These are phyloP conservation scores for Platalea minor DNA, from an alignment of 2,797 vertebrate species.

Conservation along the genomic window DNA sequence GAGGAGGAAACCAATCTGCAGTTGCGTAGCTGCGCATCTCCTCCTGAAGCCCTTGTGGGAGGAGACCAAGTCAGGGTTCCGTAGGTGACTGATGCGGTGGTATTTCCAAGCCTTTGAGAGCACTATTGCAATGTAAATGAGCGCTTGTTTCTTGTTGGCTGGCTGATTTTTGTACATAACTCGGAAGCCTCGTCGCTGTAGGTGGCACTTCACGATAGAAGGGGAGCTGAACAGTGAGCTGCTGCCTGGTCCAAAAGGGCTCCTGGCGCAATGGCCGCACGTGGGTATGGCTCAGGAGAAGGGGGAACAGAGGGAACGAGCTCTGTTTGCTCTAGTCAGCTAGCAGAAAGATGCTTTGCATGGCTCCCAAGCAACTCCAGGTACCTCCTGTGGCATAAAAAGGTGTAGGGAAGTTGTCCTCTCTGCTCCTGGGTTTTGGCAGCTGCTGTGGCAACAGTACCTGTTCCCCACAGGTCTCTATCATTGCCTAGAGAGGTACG, in stretches of 20 bases:
- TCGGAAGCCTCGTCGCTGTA: neutral
- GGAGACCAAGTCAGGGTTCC: neutral
- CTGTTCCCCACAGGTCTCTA: neutral
- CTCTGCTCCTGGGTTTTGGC: neutral
- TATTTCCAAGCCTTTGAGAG: neutral
- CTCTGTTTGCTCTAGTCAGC: neutral
- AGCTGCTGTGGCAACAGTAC: neutral
- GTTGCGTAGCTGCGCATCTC: neutral
- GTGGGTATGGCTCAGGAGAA: neutral
- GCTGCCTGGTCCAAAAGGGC: neutral
- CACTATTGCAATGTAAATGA: neutral
- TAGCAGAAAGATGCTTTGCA: neutral
- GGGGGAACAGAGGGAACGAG: neutral
- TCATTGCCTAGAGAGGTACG: fast-evolving
- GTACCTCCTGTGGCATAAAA: neutral
- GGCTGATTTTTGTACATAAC: neutral
- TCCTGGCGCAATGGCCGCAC: fast-evolving
- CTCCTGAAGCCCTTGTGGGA: neutral
- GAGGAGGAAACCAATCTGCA: neutral
- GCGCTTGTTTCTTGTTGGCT: neutral
- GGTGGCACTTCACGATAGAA: neutral
- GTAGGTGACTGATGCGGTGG: neutral
- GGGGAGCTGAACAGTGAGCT: neutral
- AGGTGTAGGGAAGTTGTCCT: neutral
- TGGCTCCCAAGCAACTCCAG: neutral